Evolutionary conservation across 2,888 invertebrate species (phyloP).

Genomic region (Sphaerolaimus hirsutus): DNA sequence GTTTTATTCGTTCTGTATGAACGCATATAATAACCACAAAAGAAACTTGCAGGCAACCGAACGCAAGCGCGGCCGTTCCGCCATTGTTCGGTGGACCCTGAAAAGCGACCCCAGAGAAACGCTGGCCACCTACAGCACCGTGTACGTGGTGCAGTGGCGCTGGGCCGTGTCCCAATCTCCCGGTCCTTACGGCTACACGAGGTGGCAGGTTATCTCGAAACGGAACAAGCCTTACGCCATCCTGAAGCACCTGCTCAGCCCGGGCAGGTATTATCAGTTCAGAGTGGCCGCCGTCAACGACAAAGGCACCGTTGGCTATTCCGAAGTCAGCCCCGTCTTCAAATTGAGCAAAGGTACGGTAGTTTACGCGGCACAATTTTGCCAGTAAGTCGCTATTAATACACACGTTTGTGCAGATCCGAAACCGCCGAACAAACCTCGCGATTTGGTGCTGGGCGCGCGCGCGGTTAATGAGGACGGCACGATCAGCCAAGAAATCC

Average conservation of each 20-base stretch:
- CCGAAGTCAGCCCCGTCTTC: constrained; percentile 14
- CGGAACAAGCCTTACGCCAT: constrained; percentile 22
- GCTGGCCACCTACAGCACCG: constrained; percentile 13
- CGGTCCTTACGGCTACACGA: constrained; percentile 14
- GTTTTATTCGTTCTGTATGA: too few species aligned
- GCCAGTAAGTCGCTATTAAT: background rate
- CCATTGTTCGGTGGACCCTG: constrained; percentile 20
- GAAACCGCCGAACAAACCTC: constrained; percentile 15
- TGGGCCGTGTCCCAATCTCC: constrained; percentile 19
- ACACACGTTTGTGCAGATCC: constrained; percentile 10
- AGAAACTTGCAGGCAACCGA: background rate
- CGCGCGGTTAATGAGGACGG: background rate
- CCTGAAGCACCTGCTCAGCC: constrained; percentile 19
- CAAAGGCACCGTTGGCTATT: constrained; percentile 24
- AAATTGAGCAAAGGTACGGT: constrained; percentile 14
- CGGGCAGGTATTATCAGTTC: constrained; percentile 20
- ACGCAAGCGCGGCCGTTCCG: constrained; percentile 10
- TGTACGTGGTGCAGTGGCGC: constrained; percentile 21
- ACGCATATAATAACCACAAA: background rate
- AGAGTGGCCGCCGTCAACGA: constrained; percentile 23
- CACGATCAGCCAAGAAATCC: constrained; percentile 1
- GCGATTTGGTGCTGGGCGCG: constrained; percentile 8
- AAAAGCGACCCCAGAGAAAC: constrained; percentile 12
- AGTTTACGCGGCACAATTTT: background rate
- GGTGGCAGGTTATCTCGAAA: constrained; percentile 22